Base-by-base conservation (phyloP, 1,140 invertebrate genomes). In the Trissolcus basalis region DNA sequence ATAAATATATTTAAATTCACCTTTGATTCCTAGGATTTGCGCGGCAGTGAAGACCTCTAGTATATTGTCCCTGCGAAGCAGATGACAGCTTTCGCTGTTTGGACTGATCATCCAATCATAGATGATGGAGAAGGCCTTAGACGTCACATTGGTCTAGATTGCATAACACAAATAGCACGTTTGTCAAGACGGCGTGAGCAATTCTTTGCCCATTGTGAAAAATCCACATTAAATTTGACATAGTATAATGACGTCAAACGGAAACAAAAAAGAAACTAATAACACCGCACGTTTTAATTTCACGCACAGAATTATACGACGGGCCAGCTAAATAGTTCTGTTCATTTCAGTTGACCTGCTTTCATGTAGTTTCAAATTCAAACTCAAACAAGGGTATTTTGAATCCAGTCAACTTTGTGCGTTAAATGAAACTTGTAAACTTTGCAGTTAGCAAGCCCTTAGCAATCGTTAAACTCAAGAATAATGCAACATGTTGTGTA, bases 101-200 rank as follows among this genome's bases (percentile, higher is more conserved):
- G 89, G 87, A 45, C 89, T 90, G 68, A 93, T 91, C 93, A 94
- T 94, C 93, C 93, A 94, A 60, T 93, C 91, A 81, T 94, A 94
- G 69, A 93, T 91, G 39, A 91, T 90, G 12, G 90, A 89, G 79
- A 94, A 94, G 0, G 92, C 91, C 75, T 86, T 84, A 0, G 90
- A 88, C 9, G 90, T 90, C 1, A 93, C 89, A 53, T 80, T 89
- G 63, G 81, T 85, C 90, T 91, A 78, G 13, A 82, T 79, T 53
- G 43, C 59, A 65, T 60, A 36, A 60, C 50, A 32, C 27, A 51
- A 33, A 51, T 27, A 3, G 19, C 19, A 27, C 19, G 19, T 27
- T 27, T 27, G 19, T 27, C 19, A 27, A 27, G 1, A 27, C 19
- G 19, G 6, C 19, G n/a, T n/a, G n/a, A 27, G 6, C 19, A 27